These are phyloP conservation scores for Chionodraco myersi DNA, from an alignment of 2,113 vertebrate species.

Conservation along the genomic window DNA sequence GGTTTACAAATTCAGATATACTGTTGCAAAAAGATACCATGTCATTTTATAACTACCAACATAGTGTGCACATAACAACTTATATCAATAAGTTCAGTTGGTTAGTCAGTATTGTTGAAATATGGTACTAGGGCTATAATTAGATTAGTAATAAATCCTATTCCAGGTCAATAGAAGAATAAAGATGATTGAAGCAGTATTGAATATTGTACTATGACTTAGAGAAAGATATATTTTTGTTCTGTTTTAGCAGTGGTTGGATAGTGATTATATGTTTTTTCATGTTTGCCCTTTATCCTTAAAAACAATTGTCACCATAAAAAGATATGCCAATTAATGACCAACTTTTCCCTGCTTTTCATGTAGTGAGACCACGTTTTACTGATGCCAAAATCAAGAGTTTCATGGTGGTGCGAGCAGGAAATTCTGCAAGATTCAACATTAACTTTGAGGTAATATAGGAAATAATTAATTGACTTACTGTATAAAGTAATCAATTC, in stretches of 20 bases:
- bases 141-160: not conserved
- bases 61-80: not conserved
- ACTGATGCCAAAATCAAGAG: constrained; percentile 84
- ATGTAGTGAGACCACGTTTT: constrained; percentile 88
- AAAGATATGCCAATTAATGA: not conserved
- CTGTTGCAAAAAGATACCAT: too few species aligned
- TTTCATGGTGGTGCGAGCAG: constrained; percentile 86
- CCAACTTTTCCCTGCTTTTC: constrained; percentile 23
- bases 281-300: not conserved
- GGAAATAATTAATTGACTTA: not conserved
- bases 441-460: constrained; percentile 88
- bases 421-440: constrained; percentile 85
- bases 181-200: not conserved
- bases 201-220: not conserved
- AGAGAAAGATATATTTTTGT: not conserved
- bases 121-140: not conserved
- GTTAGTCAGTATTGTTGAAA: not conserved
- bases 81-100: not conserved
- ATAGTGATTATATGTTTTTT: not conserved
- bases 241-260: not conserved
- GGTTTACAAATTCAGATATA: too few species aligned
- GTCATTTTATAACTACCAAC: too few species aligned
- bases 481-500: not conserved
- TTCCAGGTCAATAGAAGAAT: not conserved
- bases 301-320: not conserved